Conservation (phyloP, 2,113 vertebrate genomes). For the Thamnaconus septentrionalis region DNA sequence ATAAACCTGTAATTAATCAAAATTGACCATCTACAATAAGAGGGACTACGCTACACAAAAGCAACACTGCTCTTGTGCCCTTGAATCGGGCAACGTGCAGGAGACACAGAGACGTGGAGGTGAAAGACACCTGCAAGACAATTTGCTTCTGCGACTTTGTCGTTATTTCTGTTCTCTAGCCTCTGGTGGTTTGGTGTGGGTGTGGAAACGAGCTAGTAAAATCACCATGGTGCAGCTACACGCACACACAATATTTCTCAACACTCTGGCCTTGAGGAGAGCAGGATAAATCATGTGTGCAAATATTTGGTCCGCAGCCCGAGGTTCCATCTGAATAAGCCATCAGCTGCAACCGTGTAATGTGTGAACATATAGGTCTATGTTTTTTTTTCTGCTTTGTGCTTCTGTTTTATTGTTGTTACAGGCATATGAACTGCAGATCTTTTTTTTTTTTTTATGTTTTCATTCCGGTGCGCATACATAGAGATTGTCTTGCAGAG, state of each 20-base stretch:
- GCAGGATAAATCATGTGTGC: constrained; percentile 54
- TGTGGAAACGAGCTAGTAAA: constrained; percentile 38
- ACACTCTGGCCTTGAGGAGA: constrained; percentile 44
- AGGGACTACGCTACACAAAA: background rate
- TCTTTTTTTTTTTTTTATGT: too few relatives aligned
- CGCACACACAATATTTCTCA: constrained; percentile 45
- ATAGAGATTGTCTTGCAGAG: background rate
- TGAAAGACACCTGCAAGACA: constrained; percentile 33
- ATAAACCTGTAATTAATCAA: too few relatives aligned
- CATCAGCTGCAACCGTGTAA: constrained; percentile 24
- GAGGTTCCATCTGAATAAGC: constrained; percentile 48
- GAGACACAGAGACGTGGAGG: constrained; percentile 24
- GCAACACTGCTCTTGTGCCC: background rate
- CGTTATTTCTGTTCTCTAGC: constrained; percentile 28
- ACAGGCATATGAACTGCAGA: background rate
- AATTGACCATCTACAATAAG: too few relatives aligned
- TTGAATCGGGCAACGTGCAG: constrained; percentile 16
- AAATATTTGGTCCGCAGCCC: constrained; percentile 51
- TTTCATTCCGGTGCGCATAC: background rate
- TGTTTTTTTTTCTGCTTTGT: constrained; percentile 9
- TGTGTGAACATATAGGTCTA: constrained; percentile 18
- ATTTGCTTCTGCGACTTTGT: constrained; percentile 14
- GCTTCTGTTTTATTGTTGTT: constrained; percentile 7
- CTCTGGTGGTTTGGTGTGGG: constrained; percentile 47
- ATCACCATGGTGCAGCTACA: constrained; percentile 18